Base-by-base conservation (phyloP, 2,888 invertebrate species). In the Drosophila greeni region DNA sequence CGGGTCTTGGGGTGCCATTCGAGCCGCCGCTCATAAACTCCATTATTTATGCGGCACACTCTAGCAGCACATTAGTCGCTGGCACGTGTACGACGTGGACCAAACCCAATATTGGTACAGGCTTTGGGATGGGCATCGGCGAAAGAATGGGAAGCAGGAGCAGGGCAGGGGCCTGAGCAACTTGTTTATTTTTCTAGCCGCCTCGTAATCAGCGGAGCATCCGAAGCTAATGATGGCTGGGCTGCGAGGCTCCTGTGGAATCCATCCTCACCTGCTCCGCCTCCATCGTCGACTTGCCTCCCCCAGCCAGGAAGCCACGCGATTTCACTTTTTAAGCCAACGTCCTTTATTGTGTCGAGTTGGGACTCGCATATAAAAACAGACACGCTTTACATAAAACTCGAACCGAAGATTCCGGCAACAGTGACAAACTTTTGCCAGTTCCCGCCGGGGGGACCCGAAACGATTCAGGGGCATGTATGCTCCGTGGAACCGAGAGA, bases 361-460 rank as follows among this genome's bases (percentile, higher is more conserved):
- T 37, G 36, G 36, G 58, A 34, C 42, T 42, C 57, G 40, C 33
- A 54, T 66, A 68, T 54, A 47, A 61, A 40, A 66, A 62, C 31
- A 49, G 29, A 69, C 60, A 67, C 59, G 66, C 55, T 83, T 81
- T 75, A 70, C 82, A 78, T 75, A 73, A 70, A 73, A 51, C 75
- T 70, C 68, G 16, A 76, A 33, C 18, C 45, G 14, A 75, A 71
- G 73, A 74, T 78, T 75, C 39, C 18, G 73, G 61, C 64, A 66
- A 66, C 55, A 62, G 59, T 65, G 67, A 51, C 54, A 73, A 78
- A 73, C 68, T 82, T 70, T 70, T 72, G 58, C 52, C 72, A 48
- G 31, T 48, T 42, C 40, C 54, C 37, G 31, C 54, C 37, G 47
- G 67, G 70, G 59, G 66, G 66, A 70, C 66, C 78, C 16, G 20